phyloP scores from a whole-genome alignment of 2,888 invertebrate species.

The Agrypnus murinus region DNA sequence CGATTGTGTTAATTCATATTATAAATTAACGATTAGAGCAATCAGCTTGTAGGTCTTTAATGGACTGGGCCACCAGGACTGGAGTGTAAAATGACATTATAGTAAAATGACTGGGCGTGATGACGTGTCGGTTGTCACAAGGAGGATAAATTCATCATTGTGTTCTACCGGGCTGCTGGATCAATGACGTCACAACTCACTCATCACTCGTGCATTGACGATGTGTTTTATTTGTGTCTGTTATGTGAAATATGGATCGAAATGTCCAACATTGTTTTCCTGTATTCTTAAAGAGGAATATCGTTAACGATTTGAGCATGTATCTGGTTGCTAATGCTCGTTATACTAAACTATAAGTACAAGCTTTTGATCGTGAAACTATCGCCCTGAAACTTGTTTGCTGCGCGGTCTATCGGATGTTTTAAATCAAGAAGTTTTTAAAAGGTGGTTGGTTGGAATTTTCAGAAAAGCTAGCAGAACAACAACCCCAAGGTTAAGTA shows the following conservation, averaged over 20 bases:
- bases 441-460: too few species aligned
- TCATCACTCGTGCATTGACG: constrained; percentile 41
- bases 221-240: constrained; percentile 51
- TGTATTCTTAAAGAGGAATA: constrained; percentile 18
- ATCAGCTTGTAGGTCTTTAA: constrained; percentile 50
- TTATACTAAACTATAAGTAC: too few species aligned
- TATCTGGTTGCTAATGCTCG: too few species aligned
- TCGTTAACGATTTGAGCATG: too few species aligned
- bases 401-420: too few species aligned
- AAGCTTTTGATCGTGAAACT: too few species aligned
- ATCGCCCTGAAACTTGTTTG: too few species aligned
- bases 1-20: constrained; percentile 36
- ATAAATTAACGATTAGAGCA: constrained; percentile 45
- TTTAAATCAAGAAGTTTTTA: too few species aligned
- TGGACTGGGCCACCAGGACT: constrained; percentile 57
- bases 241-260: constrained; percentile 50
- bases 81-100: constrained; percentile 62
- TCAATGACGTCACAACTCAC: constrained; percentile 57
- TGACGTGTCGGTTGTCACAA: constrained; percentile 64
- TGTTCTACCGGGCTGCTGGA: constrained; percentile 50
- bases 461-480: too few species aligned
- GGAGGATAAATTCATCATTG: constrained; percentile 62
- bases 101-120: constrained; percentile 67
- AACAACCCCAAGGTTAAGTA: too few species aligned
- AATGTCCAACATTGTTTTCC: constrained; percentile 39